Base-by-base conservation (phyloP, 2,797 vertebrate species). In the Gymnoscopelus braueri region DNA sequence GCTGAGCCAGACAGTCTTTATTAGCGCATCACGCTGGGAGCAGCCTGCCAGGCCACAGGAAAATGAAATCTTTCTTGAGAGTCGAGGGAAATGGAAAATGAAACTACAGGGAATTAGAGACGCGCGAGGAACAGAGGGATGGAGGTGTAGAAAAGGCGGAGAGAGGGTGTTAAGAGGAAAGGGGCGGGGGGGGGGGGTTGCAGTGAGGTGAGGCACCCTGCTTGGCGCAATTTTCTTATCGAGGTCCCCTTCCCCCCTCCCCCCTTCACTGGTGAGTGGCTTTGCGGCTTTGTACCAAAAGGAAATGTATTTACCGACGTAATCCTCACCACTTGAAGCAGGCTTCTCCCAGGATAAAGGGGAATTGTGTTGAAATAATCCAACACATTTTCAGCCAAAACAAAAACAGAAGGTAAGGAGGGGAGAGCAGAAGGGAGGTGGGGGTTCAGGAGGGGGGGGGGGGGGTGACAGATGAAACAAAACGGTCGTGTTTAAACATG, bases 281-380 rank as follows among this genome's bases (percentile, higher is more conserved):
- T 86, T 80, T 84, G 75, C 75, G 78, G 88, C 83, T 85, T 89
- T 89, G 84, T 81, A 80, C 80, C 62, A 79, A 75, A 84, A 78
- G 72, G 85, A 84, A 89, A 80, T 52, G 74, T 75, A 87, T 91
- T 89, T 87, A 87, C 84, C 24, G 23, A 71, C 69, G 52, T 87
- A 90, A 92, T 91, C 88, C 87, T 69, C 80, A 81, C 78, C 75
- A 82, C 83, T 91, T 76, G 69, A 86, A 91, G 85, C 83, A 69
- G 74, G 77, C 86, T 86, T 87, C 80, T 72, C 74, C 79, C 2
- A 23, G 85, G 84, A 92, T 88, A 75, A 87, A 80, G 75, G 65
- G 65, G 69, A 84, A 87, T 85, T 81, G 78, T 88, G 83, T 81
- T 81, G 69, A 84, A 91, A 90, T 90, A 88, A 89, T 88, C 86